phyloP scores from a whole-genome alignment of 2,797 vertebrate genomes.

The Crypturellus tataupa region DNA sequence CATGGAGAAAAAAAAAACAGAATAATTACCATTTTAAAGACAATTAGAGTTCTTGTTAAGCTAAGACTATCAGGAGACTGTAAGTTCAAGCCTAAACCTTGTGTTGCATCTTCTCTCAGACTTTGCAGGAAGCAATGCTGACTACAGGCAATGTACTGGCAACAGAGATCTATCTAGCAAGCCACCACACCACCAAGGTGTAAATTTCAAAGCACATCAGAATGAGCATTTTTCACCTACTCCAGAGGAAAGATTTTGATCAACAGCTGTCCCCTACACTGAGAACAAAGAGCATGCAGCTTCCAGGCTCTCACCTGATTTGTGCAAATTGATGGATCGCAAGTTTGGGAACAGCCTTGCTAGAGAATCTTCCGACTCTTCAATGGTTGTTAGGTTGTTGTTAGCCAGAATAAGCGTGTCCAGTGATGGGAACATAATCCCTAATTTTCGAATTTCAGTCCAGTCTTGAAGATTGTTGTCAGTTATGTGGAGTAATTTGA shows the following conservation, averaged over 20 bases:
- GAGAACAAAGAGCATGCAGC: background rate
- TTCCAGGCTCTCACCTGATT: constrained; percentile 88
- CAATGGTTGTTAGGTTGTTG: constrained; percentile 89
- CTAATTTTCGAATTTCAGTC: constrained; percentile 93
- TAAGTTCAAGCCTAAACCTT: background rate
- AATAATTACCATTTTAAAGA: background rate
- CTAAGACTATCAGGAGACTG: background rate
- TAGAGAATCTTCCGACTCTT: constrained; percentile 87
- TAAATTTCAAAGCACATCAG: background rate
- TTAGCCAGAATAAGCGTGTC: constrained; percentile 93
- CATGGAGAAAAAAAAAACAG: background rate
- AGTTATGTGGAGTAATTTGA: constrained; percentile 96
- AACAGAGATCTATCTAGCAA: background rate
- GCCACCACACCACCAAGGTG: background rate
- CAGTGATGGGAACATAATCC: constrained; percentile 92
- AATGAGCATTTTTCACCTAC: background rate
- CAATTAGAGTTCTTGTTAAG: background rate
- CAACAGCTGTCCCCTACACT: background rate
- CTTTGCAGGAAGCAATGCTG: background rate
- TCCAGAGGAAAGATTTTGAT: background rate
- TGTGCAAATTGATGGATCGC: constrained; percentile 94
- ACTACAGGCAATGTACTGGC: background rate
- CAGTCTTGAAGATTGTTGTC: constrained; percentile 96
- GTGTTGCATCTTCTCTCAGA: background rate
- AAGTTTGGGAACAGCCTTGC: constrained; percentile 91